Evolutionary conservation across 2,797 vertebrate species (phyloP), one percentile per base, ranked within the genome.

Genomic region (Coendou prehensilis): DNA sequence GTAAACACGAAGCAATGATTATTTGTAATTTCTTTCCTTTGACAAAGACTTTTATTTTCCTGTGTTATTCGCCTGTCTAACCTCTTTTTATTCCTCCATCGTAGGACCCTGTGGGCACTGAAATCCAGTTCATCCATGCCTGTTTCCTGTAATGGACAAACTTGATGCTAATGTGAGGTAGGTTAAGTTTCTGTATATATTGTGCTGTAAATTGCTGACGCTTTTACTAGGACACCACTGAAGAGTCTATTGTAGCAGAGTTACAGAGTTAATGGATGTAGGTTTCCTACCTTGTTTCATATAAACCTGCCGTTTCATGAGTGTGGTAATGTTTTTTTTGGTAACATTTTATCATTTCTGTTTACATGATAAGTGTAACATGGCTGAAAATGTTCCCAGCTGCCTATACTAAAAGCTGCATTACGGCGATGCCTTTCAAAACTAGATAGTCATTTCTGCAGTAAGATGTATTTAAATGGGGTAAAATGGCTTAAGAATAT

Each of bases 121-220:
- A 98, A 95, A 81, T 97, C 95, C 97, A 96, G 89, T 97, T 95
- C 97, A 61, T 97, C 93, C 97, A 98, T 98, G 98, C 98, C 96
- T 98, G 94, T 52, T 98, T 98, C 98, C 98, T 99, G 99, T 99
- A 98, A 99, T 99, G 99, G 99, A 99, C 97, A 98, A 98, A 98
- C 98, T 98, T 98, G 98, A 99, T 97, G 98, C 98, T 97, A 98
- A 99, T 99, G 99, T 99, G 98, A 99, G 99, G 99, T 99, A 99
- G 93, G 98, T 92, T 84, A n/a, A 81, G 41, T 63, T 93, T 18
- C 63, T 89, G 4, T 28, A 22, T 64, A 13, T 22, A 7, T 28
- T 82, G 13, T 86, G 23, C 41, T 90, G 2, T 73, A 54, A 73
- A n/a, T 47, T 52, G 33, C 33, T 26, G 37, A 41, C 15, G 23